Evolutionary conservation across 2,888 invertebrate genomes (phyloP).

Genomic region (Spodoptera littoralis): DNA sequence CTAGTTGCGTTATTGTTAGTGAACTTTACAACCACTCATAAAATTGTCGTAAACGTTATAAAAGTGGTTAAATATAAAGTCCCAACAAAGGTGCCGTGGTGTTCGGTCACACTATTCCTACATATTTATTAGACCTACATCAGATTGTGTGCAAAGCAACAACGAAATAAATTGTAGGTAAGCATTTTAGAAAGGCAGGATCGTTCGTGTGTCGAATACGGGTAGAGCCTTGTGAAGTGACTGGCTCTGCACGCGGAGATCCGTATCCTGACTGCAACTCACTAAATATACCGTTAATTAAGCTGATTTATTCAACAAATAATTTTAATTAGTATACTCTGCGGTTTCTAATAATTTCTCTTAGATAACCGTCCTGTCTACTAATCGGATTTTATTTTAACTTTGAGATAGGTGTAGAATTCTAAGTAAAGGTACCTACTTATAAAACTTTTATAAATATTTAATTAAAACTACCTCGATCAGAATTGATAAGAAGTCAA

Average conservation of each 20-base stretch:
- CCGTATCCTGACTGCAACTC: conserved; percentile 72
- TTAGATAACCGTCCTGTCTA: background rate
- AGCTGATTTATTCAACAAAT: conserved; percentile 26
- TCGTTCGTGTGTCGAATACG: conserved; percentile 72
- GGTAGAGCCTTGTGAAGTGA: conserved; percentile 80
- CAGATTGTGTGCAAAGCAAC: conserved; percentile 43
- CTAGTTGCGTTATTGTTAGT: conserved; percentile 8
- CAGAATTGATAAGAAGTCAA: no score
- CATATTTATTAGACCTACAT: conserved; percentile 40
- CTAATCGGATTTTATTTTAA: no score
- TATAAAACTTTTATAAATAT: no score
- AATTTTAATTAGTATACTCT: conserved; percentile 18
- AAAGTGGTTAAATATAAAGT: conserved; percentile 11
- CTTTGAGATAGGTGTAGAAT: no score
- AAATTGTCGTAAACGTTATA: conserved; percentile 16
- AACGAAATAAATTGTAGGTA: conserved; percentile 58
- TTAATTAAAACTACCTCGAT: no score
- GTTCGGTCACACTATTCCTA: conserved; percentile 20
- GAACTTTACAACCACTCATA: conserved; percentile 5
- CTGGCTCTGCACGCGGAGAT: conserved; percentile 73
- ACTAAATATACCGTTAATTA: conserved; percentile 38
- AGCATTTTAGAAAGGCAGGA: conserved; percentile 77
- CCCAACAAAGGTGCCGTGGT: conserved; percentile 7
- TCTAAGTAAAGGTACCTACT: no score
- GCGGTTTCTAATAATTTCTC: conserved; percentile 2